Base-by-base conservation (phyloP, 2,113 vertebrate genomes). In the Nycticebus coucang region DNA sequence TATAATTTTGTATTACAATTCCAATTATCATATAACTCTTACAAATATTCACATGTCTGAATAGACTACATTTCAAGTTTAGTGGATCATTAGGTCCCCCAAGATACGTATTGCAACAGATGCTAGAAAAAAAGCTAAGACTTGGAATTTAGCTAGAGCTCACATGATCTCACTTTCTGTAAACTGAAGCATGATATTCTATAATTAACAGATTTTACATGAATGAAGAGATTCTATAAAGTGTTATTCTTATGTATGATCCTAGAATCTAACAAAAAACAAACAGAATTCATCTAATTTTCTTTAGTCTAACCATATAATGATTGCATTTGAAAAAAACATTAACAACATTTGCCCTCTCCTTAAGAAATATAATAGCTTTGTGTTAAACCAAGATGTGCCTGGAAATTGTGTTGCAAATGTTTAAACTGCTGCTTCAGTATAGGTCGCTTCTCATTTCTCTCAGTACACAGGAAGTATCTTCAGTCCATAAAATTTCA, bases 1-100 rank as follows among this genome's bases (percentile, higher is more conserved):
- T 53, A 64, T 37, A 53, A 72, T 68, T 83, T 72, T 71, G 59
- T 15, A 81, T 97, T 88, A 78, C 10, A 94, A 62, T 78, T 96
- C 41, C 71, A 59, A 78, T 85, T 81, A 53, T 64, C 64, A 72
- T 71, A 78, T 1, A 75, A 71, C 15, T 95, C 37, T 57, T 69
- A 74, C 45, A 94, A 95, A 79, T 78, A 83, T 24, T 75, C 41
- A 41, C 41, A 41, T 89, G 14, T 41, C 18, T 86, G 89, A 92
- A 64, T 30, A 80, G 79, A 59, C 22, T 50, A 28, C 37, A 74
- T 71, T 84, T 96, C 57, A 81, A 37, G 11, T 69, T 78, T 83
- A 69, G 37, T 80, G 14, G n/a, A 45, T 92, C 28, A 81, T 22
- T 74, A 4, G 2, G 77, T 60, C 13, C 28, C 24, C 93, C 91